A percentile compares a stretch with the other conserved stretches of the same genome.
phyloP scores from a whole-genome alignment of 2,797 vertebrate species.

The Crocodylus rhombifer region DNA sequence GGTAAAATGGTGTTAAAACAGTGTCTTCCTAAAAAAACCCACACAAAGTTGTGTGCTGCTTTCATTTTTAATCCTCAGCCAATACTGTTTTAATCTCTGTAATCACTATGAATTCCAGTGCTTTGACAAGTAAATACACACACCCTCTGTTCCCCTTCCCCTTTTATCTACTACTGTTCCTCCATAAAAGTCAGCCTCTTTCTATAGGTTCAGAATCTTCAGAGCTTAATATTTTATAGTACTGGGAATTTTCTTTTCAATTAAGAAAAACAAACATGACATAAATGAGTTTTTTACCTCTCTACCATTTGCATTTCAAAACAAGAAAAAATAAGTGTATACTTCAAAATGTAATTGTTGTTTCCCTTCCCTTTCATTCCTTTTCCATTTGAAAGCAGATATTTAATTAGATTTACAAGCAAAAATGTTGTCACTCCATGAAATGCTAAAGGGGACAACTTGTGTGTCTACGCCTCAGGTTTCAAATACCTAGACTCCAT shows the following conservation, averaged over 20 bases:
- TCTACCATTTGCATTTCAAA: slow-evolving; percentile 52
- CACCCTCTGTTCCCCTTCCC: neutral
- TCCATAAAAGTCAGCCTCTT: neutral
- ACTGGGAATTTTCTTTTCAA: slow-evolving; percentile 22
- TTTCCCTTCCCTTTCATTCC: slow-evolving; percentile 31
- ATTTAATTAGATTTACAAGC: neutral
- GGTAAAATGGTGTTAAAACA: slow-evolving; percentile 50
- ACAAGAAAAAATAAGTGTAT: neutral
- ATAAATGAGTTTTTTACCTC: neutral
- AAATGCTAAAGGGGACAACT: neutral
- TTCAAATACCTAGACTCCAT: slow-evolving; percentile 14
- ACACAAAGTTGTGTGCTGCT: slow-evolving; percentile 56
- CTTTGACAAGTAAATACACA: slow-evolving; percentile 69
- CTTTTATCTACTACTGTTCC: slow-evolving; percentile 22
- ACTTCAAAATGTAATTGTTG: slow-evolving; percentile 32
- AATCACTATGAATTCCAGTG: slow-evolving; percentile 70
- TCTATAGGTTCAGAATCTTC: slow-evolving; percentile 44
- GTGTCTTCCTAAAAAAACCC: slow-evolving; percentile 40
- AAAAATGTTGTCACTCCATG: neutral
- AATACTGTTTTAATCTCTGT: slow-evolving; percentile 66
- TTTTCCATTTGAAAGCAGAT: neutral
- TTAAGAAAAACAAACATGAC: neutral
- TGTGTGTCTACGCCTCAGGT: neutral
- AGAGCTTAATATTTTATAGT: slow-evolving; percentile 28
- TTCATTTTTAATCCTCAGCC: slow-evolving; percentile 65